Conservation (phyloP, 2,888 invertebrate species). For the Cotesia congregata region DNA sequence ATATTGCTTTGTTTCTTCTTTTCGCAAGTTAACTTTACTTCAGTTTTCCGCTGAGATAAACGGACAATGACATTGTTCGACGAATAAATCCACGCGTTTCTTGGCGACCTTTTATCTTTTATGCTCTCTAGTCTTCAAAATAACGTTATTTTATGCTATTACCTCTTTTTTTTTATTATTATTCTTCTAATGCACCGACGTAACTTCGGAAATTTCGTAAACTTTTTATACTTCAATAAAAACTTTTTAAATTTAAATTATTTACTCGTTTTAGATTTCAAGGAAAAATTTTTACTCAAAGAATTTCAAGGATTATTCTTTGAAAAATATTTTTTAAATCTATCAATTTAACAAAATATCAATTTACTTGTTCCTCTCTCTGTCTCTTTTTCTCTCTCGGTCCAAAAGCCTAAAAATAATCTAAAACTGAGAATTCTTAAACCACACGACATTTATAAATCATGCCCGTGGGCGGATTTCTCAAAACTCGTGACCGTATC, state of each 20-base stretch:
- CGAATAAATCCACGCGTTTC: conserved; percentile 29
- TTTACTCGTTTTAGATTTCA: too few relatives aligned
- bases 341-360: too few relatives aligned
- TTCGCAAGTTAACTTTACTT: background rate
- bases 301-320: too few relatives aligned
- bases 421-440: background rate
- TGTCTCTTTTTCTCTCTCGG: too few relatives aligned
- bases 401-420: too few relatives aligned
- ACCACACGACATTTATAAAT: background rate
- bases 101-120: conserved; percentile 34
- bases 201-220: too few relatives aligned
- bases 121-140: conserved; percentile 20
- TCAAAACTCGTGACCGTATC: background rate
- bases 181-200: too few relatives aligned
- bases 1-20: background rate
- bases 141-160: background rate
- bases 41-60: background rate
- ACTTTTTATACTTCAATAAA: too few relatives aligned
- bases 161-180: background rate
- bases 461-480: conserved; percentile 9
- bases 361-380: too few relatives aligned
- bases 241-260: too few relatives aligned
- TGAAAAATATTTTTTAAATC: too few relatives aligned
- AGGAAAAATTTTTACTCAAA: too few relatives aligned
- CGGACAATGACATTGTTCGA: conserved; percentile 43